Conservation (phyloP, 2,113 vertebrate species). For the Pluvialis apricaria region DNA sequence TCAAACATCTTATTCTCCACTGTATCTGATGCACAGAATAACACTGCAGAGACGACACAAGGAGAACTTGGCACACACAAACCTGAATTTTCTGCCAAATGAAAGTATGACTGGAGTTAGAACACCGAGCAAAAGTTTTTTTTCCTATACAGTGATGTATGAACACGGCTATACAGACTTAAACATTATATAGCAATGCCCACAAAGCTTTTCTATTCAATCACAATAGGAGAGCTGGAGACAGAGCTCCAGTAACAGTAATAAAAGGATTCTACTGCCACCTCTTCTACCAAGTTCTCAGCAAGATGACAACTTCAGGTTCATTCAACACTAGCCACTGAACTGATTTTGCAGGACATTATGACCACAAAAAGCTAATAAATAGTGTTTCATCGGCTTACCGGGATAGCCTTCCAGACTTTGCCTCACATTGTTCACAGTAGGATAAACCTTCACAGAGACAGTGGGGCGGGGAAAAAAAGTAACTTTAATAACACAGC, state of each 20-base stretch:
- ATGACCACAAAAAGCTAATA: background rate
- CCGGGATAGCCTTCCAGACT: conserved; percentile 98
- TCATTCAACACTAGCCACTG: background rate
- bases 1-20: background rate
- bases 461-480: background rate
- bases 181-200: background rate
- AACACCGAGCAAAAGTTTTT: background rate
- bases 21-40: background rate
- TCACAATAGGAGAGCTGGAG: background rate
- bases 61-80: background rate
- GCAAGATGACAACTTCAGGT: background rate
- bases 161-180: background rate
- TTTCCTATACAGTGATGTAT: background rate
- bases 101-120: background rate
- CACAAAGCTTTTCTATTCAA: background rate
- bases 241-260: background rate
- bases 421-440: conserved; percentile 91
- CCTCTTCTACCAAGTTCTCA: background rate
- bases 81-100: background rate
- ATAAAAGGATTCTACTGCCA: background rate
- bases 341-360: background rate
- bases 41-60: background rate
- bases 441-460: conserved; percentile 86
- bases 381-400: conserved; percentile 47
- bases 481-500: background rate